Evolutionary conservation across 2,888 invertebrate genomes (phyloP).

Genomic region (Ferrisia virgata): DNA sequence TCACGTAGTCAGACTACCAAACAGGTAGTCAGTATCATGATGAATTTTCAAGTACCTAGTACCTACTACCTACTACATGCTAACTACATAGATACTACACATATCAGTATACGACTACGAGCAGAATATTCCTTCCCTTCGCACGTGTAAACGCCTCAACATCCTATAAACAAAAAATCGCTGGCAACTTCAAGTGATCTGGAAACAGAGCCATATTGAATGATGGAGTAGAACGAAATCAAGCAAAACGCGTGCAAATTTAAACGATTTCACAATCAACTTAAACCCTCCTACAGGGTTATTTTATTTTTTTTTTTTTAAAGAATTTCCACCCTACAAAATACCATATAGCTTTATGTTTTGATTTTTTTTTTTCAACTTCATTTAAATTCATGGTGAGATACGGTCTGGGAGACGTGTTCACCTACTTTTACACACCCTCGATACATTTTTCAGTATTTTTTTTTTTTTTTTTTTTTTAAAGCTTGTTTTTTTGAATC

Average conservation of each 20-base stretch:
- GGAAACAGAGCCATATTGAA: conserved; percentile 28
- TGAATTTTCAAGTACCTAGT: not conserved
- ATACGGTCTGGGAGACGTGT: not conserved
- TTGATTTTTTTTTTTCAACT: conserved; percentile 23
- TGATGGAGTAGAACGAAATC: conserved; percentile 4
- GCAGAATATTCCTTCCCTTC: not conserved
- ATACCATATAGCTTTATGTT: not conserved
- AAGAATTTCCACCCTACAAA: conserved; percentile 9
- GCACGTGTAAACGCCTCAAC: not conserved
- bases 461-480: too few relatives aligned
- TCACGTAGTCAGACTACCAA: not conserved
- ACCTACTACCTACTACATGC: too few relatives aligned
- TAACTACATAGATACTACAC: not conserved
- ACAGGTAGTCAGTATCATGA: not conserved
- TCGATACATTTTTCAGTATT: not conserved
- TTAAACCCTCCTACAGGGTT: conserved; percentile 18
- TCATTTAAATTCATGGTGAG: conserved; percentile 43
- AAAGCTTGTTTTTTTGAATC: conserved; percentile 3
- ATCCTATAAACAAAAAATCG: not conserved
- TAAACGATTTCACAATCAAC: conserved; percentile 41
- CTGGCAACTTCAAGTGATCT: not conserved
- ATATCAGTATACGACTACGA: too few relatives aligned
- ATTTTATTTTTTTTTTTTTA: not conserved
- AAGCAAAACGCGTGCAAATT: conserved; percentile 35
- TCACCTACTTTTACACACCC: conserved; percentile 43